These are phyloP conservation scores for Mesoligia furuncula DNA, from an alignment of 2,888 invertebrate species.

Conservation along the genomic window DNA sequence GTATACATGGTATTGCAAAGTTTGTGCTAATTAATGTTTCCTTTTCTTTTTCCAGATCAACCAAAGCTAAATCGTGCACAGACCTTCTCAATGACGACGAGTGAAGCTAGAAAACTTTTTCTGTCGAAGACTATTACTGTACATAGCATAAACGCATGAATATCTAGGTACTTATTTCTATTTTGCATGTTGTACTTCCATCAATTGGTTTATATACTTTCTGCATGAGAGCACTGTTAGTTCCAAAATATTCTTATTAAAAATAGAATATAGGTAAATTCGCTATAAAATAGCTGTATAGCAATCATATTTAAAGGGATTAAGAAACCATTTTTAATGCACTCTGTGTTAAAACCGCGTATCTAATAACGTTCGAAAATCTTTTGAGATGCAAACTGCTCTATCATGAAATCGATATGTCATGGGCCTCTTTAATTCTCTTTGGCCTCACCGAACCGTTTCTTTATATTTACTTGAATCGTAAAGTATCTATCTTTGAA, in stretches of 20 bases:
- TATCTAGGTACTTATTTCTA: constrained; percentile 36
- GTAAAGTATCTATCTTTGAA: constrained; percentile 57
- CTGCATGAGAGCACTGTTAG: constrained; percentile 54
- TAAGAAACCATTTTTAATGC: constrained; percentile 28
- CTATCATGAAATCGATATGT: constrained; percentile 52
- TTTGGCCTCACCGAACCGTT: constrained; percentile 21
- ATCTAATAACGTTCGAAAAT: constrained; percentile 28
- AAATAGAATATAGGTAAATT: constrained; percentile 31
- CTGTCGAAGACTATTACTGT: constrained; percentile 54
- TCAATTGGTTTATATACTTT: constrained; percentile 34
- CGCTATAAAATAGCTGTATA: constrained; percentile 62
- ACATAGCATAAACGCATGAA: constrained; percentile 56
- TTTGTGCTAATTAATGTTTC: constrained; percentile 3
- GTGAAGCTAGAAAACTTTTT: constrained; percentile 72
- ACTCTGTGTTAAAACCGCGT: constrained; percentile 31
- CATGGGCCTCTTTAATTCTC: constrained; percentile 21
- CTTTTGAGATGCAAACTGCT: constrained; percentile 30
- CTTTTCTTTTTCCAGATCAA: constrained; percentile 89
- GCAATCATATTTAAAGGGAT: constrained; percentile 41
- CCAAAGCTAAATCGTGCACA: constrained; percentile 94
- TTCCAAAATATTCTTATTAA: constrained; percentile 46
- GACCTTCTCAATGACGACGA: constrained; percentile 92
- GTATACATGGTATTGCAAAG: not conserved
- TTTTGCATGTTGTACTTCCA: constrained; percentile 46
- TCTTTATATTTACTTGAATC: constrained; percentile 45